A percentile compares a stretch with the other conserved stretches of the same genome.
These are phyloP conservation scores for Dendrocincla fuliginosa DNA, from an alignment of 2,797 vertebrate genomes.

Conservation along the genomic window DNA sequence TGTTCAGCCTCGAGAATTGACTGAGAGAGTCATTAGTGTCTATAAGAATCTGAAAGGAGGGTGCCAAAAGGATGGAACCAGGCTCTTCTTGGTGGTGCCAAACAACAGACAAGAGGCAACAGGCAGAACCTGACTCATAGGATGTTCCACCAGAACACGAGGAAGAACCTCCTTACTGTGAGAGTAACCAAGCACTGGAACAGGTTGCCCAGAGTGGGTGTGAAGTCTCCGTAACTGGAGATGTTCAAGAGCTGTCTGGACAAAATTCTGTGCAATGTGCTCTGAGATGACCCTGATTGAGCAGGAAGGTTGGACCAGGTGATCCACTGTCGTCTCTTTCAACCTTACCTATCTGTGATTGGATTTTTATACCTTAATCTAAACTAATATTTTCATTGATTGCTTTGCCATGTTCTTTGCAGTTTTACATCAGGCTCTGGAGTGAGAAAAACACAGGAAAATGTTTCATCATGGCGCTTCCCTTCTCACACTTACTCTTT, in stretches of 20 bases:
- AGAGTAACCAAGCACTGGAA: neutral
- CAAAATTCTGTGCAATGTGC: neutral
- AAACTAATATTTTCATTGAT: neutral
- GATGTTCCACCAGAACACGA: fast-evolving
- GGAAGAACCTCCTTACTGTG: neutral
- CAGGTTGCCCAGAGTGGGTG: neutral
- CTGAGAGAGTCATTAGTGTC: neutral
- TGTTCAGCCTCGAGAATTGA: fast-evolving
- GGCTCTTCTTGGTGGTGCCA: no score
- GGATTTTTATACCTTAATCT: neutral
- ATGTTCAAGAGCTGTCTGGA: neutral
- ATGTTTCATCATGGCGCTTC: neutral
- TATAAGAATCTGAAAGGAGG: neutral
- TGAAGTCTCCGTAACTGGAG: neutral
- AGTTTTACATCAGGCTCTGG: neutral
- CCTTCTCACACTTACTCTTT: neutral
- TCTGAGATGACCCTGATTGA: neutral
- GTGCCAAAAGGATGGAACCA: neutral
- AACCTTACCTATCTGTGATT: neutral
- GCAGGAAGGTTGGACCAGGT: neutral
- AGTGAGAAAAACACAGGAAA: neutral
- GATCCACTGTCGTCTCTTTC: no score
- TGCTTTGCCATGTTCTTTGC: neutral
- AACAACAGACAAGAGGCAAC: neutral
- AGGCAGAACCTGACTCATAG: neutral